Evolutionary conservation across 2,113 vertebrate species (phyloP).

Genomic region (Notechis scutatus): DNA sequence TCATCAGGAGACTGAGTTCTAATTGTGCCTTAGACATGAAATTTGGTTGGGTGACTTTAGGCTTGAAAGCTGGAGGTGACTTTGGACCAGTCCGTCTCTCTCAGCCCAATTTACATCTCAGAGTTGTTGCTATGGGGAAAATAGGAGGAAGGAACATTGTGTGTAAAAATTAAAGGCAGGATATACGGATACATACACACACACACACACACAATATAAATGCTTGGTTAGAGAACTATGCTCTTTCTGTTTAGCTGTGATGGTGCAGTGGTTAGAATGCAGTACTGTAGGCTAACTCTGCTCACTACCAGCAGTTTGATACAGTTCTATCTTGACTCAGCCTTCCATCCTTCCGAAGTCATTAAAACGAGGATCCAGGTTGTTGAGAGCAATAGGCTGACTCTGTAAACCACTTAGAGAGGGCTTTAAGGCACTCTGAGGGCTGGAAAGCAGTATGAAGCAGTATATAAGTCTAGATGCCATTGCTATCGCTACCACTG

Average conservation of each 20-base stretch:
- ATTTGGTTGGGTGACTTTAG: not conserved
- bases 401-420: not conserved
- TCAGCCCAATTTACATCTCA: not conserved
- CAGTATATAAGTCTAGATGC: too few relatives aligned
- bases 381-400: not conserved
- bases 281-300: not conserved
- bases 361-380: not conserved
- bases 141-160: not conserved
- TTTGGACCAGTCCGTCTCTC: not conserved
- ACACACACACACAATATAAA: too few relatives aligned
- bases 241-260: not conserved
- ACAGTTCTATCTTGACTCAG: not conserved
- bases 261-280: not conserved
- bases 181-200: not conserved
- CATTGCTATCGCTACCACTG: too few relatives aligned
- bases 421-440: not conserved
- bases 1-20: not conserved
- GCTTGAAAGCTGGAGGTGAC: not conserved
- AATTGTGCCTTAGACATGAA: not conserved
- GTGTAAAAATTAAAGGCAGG: not conserved
- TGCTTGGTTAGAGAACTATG: too few relatives aligned
- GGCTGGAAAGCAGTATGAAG: too few relatives aligned
- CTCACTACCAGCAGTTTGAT: not conserved
- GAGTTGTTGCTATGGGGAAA: not conserved
- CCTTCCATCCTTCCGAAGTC: not conserved